These are phyloP conservation scores for Patella ulyssiponensis DNA, from an alignment of 2,888 invertebrate species.

Conservation along the genomic window DNA sequence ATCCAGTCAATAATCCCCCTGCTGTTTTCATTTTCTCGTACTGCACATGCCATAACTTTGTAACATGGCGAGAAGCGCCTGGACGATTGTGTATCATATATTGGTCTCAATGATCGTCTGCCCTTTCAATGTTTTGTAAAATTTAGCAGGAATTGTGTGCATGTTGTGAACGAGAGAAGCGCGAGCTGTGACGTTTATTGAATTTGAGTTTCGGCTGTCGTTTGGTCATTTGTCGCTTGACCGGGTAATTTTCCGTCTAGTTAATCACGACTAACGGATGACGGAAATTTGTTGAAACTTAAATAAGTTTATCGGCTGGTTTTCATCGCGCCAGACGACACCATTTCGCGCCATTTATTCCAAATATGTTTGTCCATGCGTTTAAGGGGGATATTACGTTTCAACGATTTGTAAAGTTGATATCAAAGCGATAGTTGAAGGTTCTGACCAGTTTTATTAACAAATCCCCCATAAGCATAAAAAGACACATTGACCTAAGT, in stretches of 20 bases:
- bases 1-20: neutral
- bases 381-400: too few species aligned
- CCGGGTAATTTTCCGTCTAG: conserved; percentile 8
- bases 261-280: conserved; percentile 7
- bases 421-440: too few species aligned
- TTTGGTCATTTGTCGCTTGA: conserved; percentile 7
- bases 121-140: conserved; percentile 6
- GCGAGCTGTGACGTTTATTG: conserved; percentile 9
- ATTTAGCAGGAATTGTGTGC: neutral
- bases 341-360: conserved; percentile 2
- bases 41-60: neutral
- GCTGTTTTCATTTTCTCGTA: neutral
- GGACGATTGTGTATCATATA: neutral
- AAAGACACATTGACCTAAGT: too few species aligned
- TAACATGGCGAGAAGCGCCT: neutral
- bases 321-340: neutral
- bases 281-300: conserved; percentile 3
- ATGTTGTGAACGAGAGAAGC: neutral
- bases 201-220: conserved; percentile 2
- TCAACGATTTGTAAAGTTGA: too few species aligned
- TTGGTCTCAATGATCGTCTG: conserved; percentile 11
- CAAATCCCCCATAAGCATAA: too few species aligned
- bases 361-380: too few species aligned
- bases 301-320: conserved; percentile 9
- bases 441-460: too few species aligned